Percentiles rank a stretch among this genome's conserved stretches.
phyloP scores from a whole-genome alignment of 2,888 invertebrate species.

The Malthinus flaveolus region DNA sequence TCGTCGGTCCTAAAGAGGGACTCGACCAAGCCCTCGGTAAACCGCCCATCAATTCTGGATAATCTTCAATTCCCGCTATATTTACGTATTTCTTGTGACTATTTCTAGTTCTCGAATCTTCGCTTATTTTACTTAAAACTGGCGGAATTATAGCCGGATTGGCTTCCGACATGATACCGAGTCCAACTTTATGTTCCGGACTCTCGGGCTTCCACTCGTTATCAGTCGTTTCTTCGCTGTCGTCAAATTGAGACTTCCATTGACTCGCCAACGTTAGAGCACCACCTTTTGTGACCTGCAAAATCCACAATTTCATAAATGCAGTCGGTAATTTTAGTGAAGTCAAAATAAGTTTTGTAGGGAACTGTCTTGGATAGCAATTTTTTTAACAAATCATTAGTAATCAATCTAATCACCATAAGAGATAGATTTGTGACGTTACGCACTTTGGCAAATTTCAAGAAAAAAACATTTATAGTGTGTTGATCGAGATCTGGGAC shows the following conservation, averaged over 20 bases:
- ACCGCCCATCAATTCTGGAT: slow-evolving; percentile 63
- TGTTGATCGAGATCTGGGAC: too few species aligned
- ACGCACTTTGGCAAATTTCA: too few species aligned
- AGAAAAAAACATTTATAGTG: too few species aligned
- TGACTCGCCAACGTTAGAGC: slow-evolving; percentile 89
- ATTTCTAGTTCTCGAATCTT: slow-evolving; percentile 56
- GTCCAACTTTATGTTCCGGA: slow-evolving; percentile 57
- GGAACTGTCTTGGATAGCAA: too few species aligned
- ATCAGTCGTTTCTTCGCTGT: slow-evolving; percentile 92
- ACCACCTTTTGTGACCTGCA: slow-evolving; percentile 83
- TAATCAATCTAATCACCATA: too few species aligned
- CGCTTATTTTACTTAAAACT: slow-evolving; percentile 56
- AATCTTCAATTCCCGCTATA: slow-evolving; percentile 80
- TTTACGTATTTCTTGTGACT: slow-evolving; percentile 66
- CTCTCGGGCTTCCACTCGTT: slow-evolving; percentile 92
- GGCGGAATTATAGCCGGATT: slow-evolving; percentile 43
- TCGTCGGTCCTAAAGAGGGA: slow-evolving; percentile 55
- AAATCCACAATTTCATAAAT: slow-evolving; percentile 31
- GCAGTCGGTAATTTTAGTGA: too few species aligned
- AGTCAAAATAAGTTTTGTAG: too few species aligned
- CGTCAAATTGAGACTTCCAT: slow-evolving; percentile 96
- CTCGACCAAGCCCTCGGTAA: slow-evolving; percentile 53
- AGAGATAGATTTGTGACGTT: too few species aligned
- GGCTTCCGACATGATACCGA: slow-evolving; percentile 45
- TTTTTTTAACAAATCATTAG: too few species aligned